Percentiles rank a stretch among this genome's conserved stretches.
Conservation (phyloP, 2,888 invertebrate species). For the Clitarchus hookeri region DNA sequence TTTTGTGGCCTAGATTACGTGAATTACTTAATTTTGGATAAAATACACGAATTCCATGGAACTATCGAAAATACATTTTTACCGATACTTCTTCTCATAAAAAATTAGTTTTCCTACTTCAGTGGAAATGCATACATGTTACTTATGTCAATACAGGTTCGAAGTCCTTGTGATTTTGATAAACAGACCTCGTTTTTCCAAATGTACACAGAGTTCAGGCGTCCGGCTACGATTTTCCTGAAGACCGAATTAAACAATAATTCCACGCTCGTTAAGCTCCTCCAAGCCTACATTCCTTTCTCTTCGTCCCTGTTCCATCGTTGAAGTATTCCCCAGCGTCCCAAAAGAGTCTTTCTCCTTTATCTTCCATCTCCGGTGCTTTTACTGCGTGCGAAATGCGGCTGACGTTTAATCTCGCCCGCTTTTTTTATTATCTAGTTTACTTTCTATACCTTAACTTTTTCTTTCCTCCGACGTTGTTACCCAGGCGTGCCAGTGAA, state of each 20-base stretch:
- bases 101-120: too few relatives aligned
- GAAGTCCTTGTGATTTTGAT: too few relatives aligned
- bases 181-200: too few relatives aligned
- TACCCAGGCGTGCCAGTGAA: conserved; percentile 1
- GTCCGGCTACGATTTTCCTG: neutral
- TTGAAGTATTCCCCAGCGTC: neutral
- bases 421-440: neutral
- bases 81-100: too few relatives aligned
- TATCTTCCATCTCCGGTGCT: conserved; percentile 1
- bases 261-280: neutral
- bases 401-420: conserved; percentile 14
- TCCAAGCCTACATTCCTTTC: neutral
- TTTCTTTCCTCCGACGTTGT: neutral
- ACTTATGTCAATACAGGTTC: too few relatives aligned
- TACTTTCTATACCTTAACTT: neutral
- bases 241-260: neutral
- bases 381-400: conserved; percentile 10
- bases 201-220: too few relatives aligned
- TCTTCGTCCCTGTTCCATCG: neutral
- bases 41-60: too few relatives aligned
- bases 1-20: too few relatives aligned
- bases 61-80: too few relatives aligned
- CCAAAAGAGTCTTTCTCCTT: neutral
- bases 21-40: too few relatives aligned
- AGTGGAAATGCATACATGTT: too few relatives aligned